Evolutionary conservation across 1,140 invertebrate genomes (phyloP).

Genomic region (Drosophila tristis): DNA sequence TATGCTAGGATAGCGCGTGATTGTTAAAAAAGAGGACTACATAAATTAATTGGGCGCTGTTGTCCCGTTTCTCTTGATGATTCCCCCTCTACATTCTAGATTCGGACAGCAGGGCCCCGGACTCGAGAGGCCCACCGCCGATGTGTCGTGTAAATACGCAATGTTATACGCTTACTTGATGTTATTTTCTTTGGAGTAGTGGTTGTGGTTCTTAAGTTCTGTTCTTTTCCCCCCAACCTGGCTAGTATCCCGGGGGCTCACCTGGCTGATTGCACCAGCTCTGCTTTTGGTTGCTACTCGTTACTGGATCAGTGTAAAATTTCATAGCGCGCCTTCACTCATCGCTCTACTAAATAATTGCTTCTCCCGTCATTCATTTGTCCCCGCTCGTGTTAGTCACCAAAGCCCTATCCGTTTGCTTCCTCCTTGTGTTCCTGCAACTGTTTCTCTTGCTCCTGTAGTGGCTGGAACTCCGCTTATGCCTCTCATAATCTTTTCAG

Average conservation of each 20-base stretch:
- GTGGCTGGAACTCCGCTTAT: conserved; percentile 38
- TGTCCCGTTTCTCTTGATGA: conserved; percentile 25
- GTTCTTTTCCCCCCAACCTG: not conserved
- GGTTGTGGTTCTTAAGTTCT: conserved; percentile 39
- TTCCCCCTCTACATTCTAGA: conserved; percentile 29
- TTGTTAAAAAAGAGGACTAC: conserved; percentile 50
- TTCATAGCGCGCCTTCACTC: conserved; percentile 58
- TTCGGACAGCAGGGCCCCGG: conserved; percentile 19
- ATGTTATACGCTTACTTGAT: conserved; percentile 66
- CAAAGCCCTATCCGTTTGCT: conserved; percentile 16
- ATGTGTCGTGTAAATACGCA: conserved; percentile 45
- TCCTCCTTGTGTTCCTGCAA: not conserved
- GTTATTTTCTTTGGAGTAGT: conserved; percentile 67
- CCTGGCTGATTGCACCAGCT: conserved; percentile 2
- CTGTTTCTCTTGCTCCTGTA: conserved; percentile 23
- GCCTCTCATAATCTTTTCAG: conserved; percentile 94
- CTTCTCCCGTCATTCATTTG: conserved; percentile 26
- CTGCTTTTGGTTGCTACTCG: conserved; percentile 17
- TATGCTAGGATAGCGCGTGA: conserved; percentile 52
- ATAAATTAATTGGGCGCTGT: conserved; percentile 48
- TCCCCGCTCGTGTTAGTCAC: conserved; percentile 14
- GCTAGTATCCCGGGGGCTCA: conserved; percentile 10
- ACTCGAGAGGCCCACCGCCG: conserved; percentile 20
- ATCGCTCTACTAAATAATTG: conserved; percentile 8
- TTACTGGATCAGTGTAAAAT: conserved; percentile 63